These are phyloP conservation scores for Pituophis catenifer DNA, from an alignment of 2,113 vertebrate genomes.

Conservation along the genomic window DNA sequence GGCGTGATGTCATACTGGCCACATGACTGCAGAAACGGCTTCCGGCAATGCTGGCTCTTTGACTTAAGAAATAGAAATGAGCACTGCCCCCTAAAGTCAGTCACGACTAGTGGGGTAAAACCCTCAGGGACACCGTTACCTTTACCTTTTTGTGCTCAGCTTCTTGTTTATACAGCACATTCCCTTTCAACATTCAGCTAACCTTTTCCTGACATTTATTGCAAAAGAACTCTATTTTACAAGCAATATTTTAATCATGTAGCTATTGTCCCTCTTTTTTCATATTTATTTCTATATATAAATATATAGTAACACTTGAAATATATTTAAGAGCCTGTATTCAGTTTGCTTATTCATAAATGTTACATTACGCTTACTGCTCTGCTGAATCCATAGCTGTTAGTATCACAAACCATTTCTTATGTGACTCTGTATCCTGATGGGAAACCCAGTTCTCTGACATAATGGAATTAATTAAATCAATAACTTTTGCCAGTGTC, in stretches of 20 bases:
- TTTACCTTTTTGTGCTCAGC: background rate
- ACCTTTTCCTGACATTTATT: background rate
- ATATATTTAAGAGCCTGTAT: background rate
- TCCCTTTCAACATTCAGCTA: background rate
- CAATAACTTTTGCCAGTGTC: background rate
- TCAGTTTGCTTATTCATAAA: background rate
- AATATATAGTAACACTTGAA: background rate
- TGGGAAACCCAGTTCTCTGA: background rate
- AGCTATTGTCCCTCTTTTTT: background rate
- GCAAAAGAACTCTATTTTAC: background rate
- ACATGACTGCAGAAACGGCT: too few relatives aligned
- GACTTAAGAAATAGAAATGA: too few relatives aligned
- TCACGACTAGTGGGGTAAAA: too few relatives aligned
- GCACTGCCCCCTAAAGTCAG: too few relatives aligned
- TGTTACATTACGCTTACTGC: background rate
- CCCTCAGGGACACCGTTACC: too few relatives aligned
- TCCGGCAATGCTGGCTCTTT: too few relatives aligned
- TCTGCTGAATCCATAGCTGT: background rate
- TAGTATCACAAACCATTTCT: background rate
- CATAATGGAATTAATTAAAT: background rate
- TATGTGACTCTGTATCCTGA: background rate
- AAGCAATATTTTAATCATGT: background rate
- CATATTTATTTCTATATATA: background rate
- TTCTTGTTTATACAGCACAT: background rate
- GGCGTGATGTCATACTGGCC: too few relatives aligned